These are phyloP conservation scores for Scolopax mira DNA, from an alignment of 2,113 vertebrate genomes.

Conservation along the genomic window DNA sequence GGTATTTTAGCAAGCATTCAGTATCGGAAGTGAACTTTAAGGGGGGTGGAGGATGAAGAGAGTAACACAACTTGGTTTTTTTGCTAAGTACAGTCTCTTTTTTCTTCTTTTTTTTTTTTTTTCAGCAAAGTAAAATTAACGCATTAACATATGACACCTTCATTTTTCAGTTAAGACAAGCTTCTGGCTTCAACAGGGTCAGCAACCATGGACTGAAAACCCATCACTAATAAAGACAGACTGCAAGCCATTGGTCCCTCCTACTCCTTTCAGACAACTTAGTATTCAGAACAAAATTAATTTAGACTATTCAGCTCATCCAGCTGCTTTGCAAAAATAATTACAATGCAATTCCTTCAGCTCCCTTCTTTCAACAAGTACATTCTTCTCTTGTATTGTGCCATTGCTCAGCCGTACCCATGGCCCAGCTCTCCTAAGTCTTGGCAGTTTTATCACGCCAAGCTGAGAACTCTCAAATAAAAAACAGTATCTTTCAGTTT, in stretches of 20 bases:
- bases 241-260: conserved; percentile 45
- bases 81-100: neutral
- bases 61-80: neutral
- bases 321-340: conserved; percentile 73
- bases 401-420: conserved; percentile 16
- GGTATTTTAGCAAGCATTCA: neutral
- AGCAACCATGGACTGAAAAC: conserved; percentile 46
- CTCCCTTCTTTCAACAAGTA: conserved; percentile 65
- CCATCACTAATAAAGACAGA: conserved; percentile 48
- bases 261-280: conserved; percentile 64
- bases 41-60: too few species aligned
- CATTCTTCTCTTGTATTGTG: conserved; percentile 58
- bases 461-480: neutral
- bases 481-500: neutral
- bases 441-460: neutral
- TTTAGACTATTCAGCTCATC: conserved; percentile 72
- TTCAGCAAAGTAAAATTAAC: neutral
- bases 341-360: conserved; percentile 69
- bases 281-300: conserved; percentile 73
- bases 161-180: neutral
- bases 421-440: neutral
- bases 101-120: neutral
- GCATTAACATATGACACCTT: neutral
- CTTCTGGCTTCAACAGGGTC: conserved; percentile 24
- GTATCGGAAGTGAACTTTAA: neutral